Percentiles rank a stretch among this genome's conserved stretches.
These are phyloP conservation scores for Masnerella sp. DNA, from an alignment of 2,888 invertebrate species.

Conservation along the genomic window DNA sequence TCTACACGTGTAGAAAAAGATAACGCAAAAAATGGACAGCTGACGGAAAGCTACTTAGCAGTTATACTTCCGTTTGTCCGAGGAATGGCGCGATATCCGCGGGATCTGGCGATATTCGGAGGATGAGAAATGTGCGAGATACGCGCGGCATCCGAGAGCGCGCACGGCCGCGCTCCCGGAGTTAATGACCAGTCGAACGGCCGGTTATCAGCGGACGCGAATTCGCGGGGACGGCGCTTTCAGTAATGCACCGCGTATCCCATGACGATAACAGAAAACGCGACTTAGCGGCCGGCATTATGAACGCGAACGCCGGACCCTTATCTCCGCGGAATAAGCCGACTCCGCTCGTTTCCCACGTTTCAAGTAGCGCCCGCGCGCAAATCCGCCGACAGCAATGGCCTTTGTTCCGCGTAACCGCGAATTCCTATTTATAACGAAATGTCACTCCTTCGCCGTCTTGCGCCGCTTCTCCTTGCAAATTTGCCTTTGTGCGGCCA, in stretches of 20 bases:
- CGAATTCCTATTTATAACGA: constrained; percentile 61
- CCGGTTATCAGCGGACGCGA: too few relatives aligned
- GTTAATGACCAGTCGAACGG: constrained; percentile 51
- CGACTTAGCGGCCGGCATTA: constrained; percentile 67
- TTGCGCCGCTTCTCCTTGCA: constrained; percentile 23
- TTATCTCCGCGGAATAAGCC: constrained; percentile 71
- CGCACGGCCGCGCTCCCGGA: too few relatives aligned
- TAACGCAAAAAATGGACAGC: too few relatives aligned
- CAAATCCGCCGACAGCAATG: constrained; percentile 58
- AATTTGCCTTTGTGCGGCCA: constrained; percentile 32
- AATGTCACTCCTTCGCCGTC: constrained; percentile 53
- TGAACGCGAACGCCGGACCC: constrained; percentile 69
- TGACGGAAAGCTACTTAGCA: too few relatives aligned
- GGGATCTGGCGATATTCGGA: too few relatives aligned
- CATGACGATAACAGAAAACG: too few relatives aligned
- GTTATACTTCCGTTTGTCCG: too few relatives aligned
- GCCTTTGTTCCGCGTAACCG: constrained; percentile 57
- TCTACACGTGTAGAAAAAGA: too few relatives aligned
- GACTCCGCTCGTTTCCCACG: constrained; percentile 69
- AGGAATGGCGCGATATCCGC: too few relatives aligned
- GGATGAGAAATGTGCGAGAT: constrained; percentile 50
- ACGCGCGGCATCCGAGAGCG: constrained; percentile 34
- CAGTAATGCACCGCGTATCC: too few relatives aligned
- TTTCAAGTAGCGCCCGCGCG: constrained; percentile 66
- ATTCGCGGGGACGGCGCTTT: too few relatives aligned